Base-by-base conservation (phyloP, 2,888 invertebrate species). In the Saturnia japonica region DNA sequence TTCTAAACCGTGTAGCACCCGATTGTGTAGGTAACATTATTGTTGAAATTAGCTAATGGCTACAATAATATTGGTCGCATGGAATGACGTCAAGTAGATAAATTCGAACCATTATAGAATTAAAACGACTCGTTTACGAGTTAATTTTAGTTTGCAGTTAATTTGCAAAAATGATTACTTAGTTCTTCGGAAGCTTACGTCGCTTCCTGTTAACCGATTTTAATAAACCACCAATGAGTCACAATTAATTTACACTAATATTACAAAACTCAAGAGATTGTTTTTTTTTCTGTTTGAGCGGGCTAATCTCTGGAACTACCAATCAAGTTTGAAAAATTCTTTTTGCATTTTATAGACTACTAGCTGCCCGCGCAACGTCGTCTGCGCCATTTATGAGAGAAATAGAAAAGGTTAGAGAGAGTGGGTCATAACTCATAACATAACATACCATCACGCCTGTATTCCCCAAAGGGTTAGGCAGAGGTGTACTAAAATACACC, bases 11-110 rank as follows among this genome's bases (percentile, higher is more conserved):
- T 47, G 47, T 64, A 64, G 40, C 64, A 71, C 72, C 73, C 34
- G 68, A 54, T 62, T 62, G 60, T 45, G 54, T 67, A 68, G 45
- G 62, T 72, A 64, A 67, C 34, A 72, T 73, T n/a, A n/a, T 54
- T 67, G 73, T 71, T 75, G 69, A 74, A 80, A 78, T 80, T 75
- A 76, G 72, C 71, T 75, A 76, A 77, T 74, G 70, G 73, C 34
- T 71, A 67, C 51, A 70, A 72, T 68, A 34, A 40, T 78, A 73
- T 73, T 70, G 45, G 73, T 51, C 42, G 22, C 70, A 34, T 28
- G 40, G 51, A 62, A 68, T 66, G 68, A 54, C 66, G 68, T 74
- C 77, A 60, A 71, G 57, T 8, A 71, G 22, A 75, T 71, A 72
- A 60, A 72, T 72, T 73, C 69, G 73, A 68, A 67, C 43, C 68